Evolutionary conservation across 1,140 invertebrate species (phyloP).

Genomic region (Anagrus nilaparvatae): DNA sequence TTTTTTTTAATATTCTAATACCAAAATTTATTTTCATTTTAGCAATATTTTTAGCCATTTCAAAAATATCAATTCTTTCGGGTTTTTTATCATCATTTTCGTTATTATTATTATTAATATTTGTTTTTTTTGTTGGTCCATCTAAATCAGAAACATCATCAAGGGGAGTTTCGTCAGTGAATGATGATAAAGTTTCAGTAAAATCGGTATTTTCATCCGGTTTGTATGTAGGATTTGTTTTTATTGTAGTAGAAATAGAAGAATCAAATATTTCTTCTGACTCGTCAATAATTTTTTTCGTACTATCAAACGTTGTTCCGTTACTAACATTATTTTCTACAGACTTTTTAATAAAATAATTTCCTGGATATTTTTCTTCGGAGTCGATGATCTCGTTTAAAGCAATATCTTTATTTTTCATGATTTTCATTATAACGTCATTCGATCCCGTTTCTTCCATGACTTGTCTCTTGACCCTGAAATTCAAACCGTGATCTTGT

Average conservation of each 20-base stretch:
- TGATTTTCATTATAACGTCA: neutral
- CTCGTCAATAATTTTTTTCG: no score
- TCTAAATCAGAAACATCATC: slow-evolving; percentile 1
- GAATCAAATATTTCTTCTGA: no score
- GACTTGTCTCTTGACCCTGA: neutral
- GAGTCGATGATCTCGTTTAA: neutral
- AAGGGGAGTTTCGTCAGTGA: slow-evolving; percentile 10
- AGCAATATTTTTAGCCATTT: slow-evolving; percentile 38
- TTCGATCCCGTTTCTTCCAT: neutral
- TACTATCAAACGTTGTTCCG: no score
- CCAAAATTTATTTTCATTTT: slow-evolving; percentile 44
- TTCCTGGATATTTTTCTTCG: neutral
- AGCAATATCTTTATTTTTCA: neutral
- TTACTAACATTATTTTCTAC: no score
- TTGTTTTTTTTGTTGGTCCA: slow-evolving; percentile 23
- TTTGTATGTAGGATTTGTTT: neutral
- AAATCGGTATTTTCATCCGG: neutral
- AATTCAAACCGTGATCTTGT: neutral
- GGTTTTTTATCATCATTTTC: no score
- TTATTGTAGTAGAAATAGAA: slow-evolving; percentile 1
- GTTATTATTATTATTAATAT: no score
- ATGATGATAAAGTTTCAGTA: slow-evolving; percentile 7
- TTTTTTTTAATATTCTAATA: slow-evolving; percentile 40
- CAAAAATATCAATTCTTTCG: slow-evolving; percentile 34
- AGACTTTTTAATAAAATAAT: no score